Evolutionary conservation across 2,888 invertebrate species (phyloP).

Genomic region (Latrodectus hesperus): DNA sequence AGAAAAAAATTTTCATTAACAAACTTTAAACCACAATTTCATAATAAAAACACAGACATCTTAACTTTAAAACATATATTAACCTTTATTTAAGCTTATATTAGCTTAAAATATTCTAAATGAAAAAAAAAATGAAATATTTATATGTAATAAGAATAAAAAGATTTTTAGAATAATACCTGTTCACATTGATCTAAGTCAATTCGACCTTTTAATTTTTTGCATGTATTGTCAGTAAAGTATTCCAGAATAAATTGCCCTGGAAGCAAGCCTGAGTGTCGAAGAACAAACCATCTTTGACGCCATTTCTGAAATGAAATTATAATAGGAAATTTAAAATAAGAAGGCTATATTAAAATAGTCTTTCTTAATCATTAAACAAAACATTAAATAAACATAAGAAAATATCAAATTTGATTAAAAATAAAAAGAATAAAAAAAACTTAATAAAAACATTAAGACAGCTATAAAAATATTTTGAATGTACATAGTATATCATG

Average conservation of each 20-base stretch:
- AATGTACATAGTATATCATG: too few relatives aligned
- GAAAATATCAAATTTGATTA: too few relatives aligned
- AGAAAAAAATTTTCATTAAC: too few relatives aligned
- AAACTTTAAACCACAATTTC: too few relatives aligned
- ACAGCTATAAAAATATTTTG: too few relatives aligned
- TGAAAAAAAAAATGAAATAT: constrained; percentile 18
- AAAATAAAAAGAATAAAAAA: too few relatives aligned
- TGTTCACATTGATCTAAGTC: constrained; percentile 97
- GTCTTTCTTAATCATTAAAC: not conserved
- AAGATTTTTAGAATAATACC: constrained; percentile 77
- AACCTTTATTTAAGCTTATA: too few relatives aligned
- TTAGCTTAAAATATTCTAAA: not conserved
- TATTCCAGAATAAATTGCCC: constrained; percentile 95
- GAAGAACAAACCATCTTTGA: constrained; percentile 93
- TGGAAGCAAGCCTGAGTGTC: constrained; percentile 92
- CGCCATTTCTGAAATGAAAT: constrained; percentile 87
- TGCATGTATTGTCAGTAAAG: constrained; percentile 82
- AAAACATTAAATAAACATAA: not conserved
- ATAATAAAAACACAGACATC: too few relatives aligned
- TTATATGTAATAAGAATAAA: not conserved
- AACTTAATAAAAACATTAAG: too few relatives aligned
- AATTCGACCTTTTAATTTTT: constrained; percentile 77
- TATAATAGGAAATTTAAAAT: too few relatives aligned
- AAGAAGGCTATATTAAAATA: not conserved
- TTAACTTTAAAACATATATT: too few relatives aligned